Evolutionary conservation across 2,797 vertebrate genomes (phyloP), one percentile per base, ranked within the genome.

Genomic region (Allobates femoralis): DNA sequence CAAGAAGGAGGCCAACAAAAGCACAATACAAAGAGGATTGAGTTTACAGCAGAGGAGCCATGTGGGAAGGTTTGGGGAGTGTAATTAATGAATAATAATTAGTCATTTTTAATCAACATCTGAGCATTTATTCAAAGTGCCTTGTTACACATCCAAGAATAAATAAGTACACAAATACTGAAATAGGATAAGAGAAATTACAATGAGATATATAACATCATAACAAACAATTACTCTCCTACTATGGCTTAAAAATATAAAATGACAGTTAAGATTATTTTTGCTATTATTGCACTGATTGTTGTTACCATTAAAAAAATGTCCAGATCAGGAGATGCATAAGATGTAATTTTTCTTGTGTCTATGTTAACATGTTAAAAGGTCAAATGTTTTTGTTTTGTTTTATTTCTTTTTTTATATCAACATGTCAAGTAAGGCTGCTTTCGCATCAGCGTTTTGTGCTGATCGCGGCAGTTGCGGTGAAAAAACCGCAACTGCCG

Each of bases 51-150:
- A 28, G 41, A 81, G 46, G 79, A 50, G 79, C 62, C 62, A 81
- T 67, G 62, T 81, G 62, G 41, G 62, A 81, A 14, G 62, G 60
- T 64, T 79, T 64, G 46, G 78, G 60, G 18, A 81, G 46, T 81
- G 58, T 81, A 81, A 80, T 66, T 80, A 80, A 67, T 81, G 79
- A 81, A 66, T 81, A 81, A 67, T 64, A 81, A 81, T 81, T 53
- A 81, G 58, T 67, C 53, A 55, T 79, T 64, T 53, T 64, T 28
- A 64, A 79, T 79, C 79, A 67, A 66, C 46, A 66, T 81, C 34
- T 81, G 62, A 81, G 62, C 62, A 53, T 32, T 81, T 81, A 67
- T 81, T 81, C 28, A 21, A 67, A 53, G 62, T 32, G 64, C n/a
- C 53, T 81, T 83, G 64, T 73, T 41, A 73, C 18, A 55, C 21